These are phyloP conservation scores for Cavia aperea DNA, from an alignment of 2,113 vertebrate genomes.

Conservation along the genomic window DNA sequence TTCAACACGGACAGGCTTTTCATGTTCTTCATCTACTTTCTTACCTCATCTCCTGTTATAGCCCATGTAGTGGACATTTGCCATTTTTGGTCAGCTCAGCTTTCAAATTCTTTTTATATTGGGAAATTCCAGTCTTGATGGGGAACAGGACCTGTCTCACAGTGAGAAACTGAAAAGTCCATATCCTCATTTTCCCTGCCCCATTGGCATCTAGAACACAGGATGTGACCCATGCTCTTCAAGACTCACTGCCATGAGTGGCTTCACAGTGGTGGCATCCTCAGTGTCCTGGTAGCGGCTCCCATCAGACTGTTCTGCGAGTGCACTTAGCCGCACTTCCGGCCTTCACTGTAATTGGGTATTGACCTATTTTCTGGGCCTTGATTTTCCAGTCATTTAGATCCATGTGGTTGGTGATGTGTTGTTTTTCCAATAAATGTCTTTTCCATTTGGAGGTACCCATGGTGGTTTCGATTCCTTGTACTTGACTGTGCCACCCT, in stretches of 20 bases:
- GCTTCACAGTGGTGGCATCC: not conserved
- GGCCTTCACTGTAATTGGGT: not conserved
- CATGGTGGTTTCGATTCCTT: conserved; percentile 14
- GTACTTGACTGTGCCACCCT: not conserved
- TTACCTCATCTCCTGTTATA: not conserved
- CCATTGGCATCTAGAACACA: not conserved
- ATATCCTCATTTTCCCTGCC: not conserved
- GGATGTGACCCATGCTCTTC: not conserved
- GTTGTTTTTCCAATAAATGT: not conserved
- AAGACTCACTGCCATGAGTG: not conserved
- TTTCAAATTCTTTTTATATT: not conserved
- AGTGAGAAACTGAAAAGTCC: not conserved
- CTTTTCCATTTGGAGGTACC: conserved; percentile 29
- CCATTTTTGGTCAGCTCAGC: not conserved
- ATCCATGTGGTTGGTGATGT: not conserved
- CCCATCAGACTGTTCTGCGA: not conserved
- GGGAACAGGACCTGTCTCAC: not conserved
- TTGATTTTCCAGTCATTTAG: not conserved
- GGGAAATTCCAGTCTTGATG: not conserved
- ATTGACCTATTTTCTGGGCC: not conserved
- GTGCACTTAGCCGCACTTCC: not conserved
- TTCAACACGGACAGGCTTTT: not conserved
- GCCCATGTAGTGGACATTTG: not conserved
- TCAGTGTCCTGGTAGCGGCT: not conserved
- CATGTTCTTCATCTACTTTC: not conserved